phyloP scores from a whole-genome alignment of 2,888 invertebrate species.

The Nephrotoma appendiculata region DNA sequence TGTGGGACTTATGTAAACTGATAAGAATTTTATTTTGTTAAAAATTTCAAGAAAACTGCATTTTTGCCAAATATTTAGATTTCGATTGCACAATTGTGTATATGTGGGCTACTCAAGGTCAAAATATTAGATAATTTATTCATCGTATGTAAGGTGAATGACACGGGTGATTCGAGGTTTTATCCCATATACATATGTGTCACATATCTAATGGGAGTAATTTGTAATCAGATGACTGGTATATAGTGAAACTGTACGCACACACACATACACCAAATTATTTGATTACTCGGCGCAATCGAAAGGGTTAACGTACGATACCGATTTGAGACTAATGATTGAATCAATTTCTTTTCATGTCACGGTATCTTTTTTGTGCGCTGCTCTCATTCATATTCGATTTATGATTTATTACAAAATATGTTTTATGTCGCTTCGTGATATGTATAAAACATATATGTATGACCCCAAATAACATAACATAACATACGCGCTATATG shows the following conservation, averaged over 20 bases:
- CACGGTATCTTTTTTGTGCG: not conserved
- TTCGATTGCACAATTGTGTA: not conserved
- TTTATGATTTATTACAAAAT: not conserved
- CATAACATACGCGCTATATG: no score
- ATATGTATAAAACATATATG: no score
- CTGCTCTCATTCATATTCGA: not conserved
- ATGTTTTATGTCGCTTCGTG: not conserved
- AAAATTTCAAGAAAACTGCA: not conserved
- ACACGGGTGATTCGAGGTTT: no score
- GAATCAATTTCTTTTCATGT: not conserved
- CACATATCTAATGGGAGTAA: no score
- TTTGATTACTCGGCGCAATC: not conserved
- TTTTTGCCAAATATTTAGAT: not conserved
- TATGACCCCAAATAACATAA: no score
- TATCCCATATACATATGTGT: no score
- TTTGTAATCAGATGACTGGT: no score
- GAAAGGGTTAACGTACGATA: not conserved
- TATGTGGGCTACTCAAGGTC: no score
- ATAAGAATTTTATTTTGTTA: not conserved
- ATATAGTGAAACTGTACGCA: no score
- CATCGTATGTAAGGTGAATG: no score
- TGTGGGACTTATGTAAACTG: not conserved
- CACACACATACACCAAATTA: not conserved
- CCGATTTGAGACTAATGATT: not conserved
- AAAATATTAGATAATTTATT: no score